These are phyloP conservation scores for Hafferia zeledoni DNA, from an alignment of 2,797 vertebrate species.

Conservation along the genomic window DNA sequence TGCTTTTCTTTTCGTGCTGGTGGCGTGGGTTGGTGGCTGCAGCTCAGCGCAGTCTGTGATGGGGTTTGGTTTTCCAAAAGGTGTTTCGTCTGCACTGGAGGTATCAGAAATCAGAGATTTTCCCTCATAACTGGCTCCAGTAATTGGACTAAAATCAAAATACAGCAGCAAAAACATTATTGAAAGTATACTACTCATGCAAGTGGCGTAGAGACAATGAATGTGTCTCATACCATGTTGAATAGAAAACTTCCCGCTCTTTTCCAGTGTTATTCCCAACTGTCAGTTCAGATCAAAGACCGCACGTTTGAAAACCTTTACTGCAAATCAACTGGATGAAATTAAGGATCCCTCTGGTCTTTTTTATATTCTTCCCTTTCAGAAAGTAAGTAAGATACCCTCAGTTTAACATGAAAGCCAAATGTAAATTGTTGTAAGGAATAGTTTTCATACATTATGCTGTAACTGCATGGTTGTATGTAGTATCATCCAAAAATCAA, in stretches of 20 bases:
- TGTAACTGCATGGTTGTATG: neutral
- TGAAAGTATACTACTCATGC: rapidly evolving
- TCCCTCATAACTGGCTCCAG: rapidly evolving
- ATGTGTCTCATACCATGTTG: neutral
- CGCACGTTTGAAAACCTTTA: slow-evolving; percentile 96
- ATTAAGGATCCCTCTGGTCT: slow-evolving; percentile 98
- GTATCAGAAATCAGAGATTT: neutral
- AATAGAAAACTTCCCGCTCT: neutral
- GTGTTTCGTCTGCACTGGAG: rapidly evolving
- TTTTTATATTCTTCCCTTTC: slow-evolving; percentile 96
- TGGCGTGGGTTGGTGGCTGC: rapidly evolving
- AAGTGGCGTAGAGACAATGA: neutral
- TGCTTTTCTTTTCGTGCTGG: rapidly evolving
- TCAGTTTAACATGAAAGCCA: neutral
- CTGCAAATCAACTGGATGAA: slow-evolving; percentile 96
- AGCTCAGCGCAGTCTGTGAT: rapidly evolving
- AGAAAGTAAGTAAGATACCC: slow-evolving; percentile 84
- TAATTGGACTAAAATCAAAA: neutral
- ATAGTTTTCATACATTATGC: neutral
- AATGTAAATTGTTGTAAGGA: neutral
- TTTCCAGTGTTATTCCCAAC: slow-evolving; percentile 91
- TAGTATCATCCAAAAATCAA: neutral
- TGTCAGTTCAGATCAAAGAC: slow-evolving; percentile 98
- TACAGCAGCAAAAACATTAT: neutral
- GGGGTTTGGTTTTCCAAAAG: neutral